A percentile compares a stretch with the other conserved stretches of the same genome.
Conservation (phyloP, 2,888 invertebrate genomes). For the Agonum fuliginosum region DNA sequence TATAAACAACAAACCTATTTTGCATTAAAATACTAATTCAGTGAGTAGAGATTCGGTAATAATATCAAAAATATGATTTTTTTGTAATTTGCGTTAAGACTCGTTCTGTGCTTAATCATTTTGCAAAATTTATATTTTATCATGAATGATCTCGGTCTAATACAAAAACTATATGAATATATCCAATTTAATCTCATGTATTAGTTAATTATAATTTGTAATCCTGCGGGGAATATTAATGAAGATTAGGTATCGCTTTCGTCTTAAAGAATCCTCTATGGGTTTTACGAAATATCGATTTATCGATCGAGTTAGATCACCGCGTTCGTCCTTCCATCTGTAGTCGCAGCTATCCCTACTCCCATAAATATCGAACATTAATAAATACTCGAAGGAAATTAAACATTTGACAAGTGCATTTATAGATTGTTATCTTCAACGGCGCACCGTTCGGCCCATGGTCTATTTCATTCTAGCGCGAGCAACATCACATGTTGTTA, state of each 20-base stretch:
- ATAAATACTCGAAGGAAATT: slow-evolving; percentile 70
- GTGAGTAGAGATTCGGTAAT: too few species aligned
- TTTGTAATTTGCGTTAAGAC: too few species aligned
- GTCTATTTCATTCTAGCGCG: background rate
- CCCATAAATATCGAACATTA: slow-evolving; percentile 69
- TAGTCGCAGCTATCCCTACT: slow-evolving; percentile 61
- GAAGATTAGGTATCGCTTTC: background rate
- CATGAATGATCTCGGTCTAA: too few species aligned
- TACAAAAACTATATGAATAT: too few species aligned
- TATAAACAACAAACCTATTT: too few species aligned
- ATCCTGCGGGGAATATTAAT: background rate
- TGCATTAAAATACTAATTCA: too few species aligned
- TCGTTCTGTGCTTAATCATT: too few species aligned
- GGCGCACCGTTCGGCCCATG: slow-evolving; percentile 15
- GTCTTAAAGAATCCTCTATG: slow-evolving; percentile 13
- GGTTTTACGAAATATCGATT: slow-evolving; percentile 30
- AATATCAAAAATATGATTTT: too few species aligned
- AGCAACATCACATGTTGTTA: background rate
- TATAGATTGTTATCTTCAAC: slow-evolving; percentile 68
- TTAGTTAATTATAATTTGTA: background rate
- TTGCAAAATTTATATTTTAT: too few species aligned
- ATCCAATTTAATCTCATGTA: too few species aligned
- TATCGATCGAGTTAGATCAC: slow-evolving; percentile 41
- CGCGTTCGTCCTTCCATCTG: slow-evolving; percentile 60
- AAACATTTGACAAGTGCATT: slow-evolving; percentile 69